Conservation (phyloP, 1,140 invertebrate species). For the Apis dorsata region DNA sequence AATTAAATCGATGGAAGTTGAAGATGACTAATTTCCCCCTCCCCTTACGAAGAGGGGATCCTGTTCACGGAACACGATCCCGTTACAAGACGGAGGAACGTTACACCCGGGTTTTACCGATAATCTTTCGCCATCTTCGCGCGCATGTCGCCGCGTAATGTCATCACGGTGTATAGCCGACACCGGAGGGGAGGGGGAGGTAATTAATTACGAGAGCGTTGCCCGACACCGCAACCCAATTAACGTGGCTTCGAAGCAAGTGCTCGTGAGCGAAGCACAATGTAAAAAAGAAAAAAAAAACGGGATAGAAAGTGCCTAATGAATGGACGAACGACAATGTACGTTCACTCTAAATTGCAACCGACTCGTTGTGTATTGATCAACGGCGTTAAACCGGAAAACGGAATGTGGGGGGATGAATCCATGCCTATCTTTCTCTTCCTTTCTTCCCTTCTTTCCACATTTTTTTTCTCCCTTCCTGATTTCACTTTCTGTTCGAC, state of each 20-base stretch:
- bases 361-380: slow-evolving; percentile 37
- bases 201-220: slow-evolving; percentile 55
- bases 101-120: slow-evolving; percentile 22
- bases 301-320: slow-evolving; percentile 31
- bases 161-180: slow-evolving; percentile 35
- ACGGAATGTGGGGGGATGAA: slow-evolving; percentile 22
- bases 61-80: no score
- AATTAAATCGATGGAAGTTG: slow-evolving; percentile 47
- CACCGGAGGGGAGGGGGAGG: slow-evolving; percentile 10
- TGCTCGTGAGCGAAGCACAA: not conserved
- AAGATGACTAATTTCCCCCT: not conserved
- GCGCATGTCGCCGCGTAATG: slow-evolving; percentile 40
- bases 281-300: slow-evolving; percentile 15
- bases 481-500: not conserved
- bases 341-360: slow-evolving; percentile 34
- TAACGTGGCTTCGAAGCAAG: slow-evolving; percentile 25
- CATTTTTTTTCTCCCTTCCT: not conserved
- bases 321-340: slow-evolving; percentile 28
- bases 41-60: not conserved
- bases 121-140: slow-evolving; percentile 48
- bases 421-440: not conserved
- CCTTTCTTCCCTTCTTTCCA: not conserved
- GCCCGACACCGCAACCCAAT: slow-evolving; percentile 46
- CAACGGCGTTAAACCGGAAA: slow-evolving; percentile 39
- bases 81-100: not conserved